Base-by-base conservation (phyloP, 1,140 invertebrate genomes). In the Lasioglossum albipes region DNA sequence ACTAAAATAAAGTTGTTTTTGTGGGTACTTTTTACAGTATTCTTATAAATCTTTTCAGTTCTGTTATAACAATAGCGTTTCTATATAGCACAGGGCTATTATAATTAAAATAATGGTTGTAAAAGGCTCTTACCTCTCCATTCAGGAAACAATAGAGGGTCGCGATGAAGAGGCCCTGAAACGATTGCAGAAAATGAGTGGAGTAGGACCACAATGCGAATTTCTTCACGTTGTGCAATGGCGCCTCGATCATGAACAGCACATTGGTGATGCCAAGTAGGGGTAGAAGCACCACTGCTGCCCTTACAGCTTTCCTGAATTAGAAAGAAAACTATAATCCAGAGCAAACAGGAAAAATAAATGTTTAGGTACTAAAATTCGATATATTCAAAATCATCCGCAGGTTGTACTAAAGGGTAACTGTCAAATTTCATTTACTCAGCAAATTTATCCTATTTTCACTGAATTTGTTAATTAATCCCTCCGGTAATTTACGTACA, bases 121-220 rank as follows among this genome's bases (percentile, higher is more conserved):
- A 12, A 1, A 49, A 12, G 2, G 9, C 45, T 7, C 69, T 95
- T 93, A 98, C 97, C 95, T 98, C 97, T 70, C 96, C 96, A 87
- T 98, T 98, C 49, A 97, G 92, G 87, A 98, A 98, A 90, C 97
- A 98, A 91, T 98, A 98, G 27, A 98, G 93, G 4, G 96, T 94
- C 0, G 97, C 96, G 42, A 98, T 96, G 88, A 98, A 97, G 80
- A 98, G 96, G 5, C 97, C 97, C 94, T 98, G 97, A 89, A 97
- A 98, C 2, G 97, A 97, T 4, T 95, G 95, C 16, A 98, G 93
- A 85, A 97, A 96, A 88, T 97, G 96, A 0, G 96, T 96, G 1
- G 94, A 94, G 90, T 97, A 98, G 0, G 95, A 96, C 97, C 97
- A 98, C 0, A 97, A 79, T 0, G 95, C 96, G 86, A 98, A 98